Conservation (phyloP, 2,797 vertebrate species). For the Toxotes lorentzi region DNA sequence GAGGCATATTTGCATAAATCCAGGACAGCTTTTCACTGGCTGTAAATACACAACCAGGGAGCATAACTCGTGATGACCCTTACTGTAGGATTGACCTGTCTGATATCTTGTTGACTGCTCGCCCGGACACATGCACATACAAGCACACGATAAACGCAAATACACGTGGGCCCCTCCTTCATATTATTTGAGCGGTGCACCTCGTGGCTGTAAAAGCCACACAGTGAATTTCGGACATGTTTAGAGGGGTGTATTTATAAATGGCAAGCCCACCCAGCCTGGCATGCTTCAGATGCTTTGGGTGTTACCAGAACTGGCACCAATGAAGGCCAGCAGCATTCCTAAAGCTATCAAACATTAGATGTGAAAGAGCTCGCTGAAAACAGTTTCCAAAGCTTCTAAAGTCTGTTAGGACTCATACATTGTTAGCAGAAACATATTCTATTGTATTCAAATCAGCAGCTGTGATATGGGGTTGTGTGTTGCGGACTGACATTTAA, state of each 20-base stretch:
- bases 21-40: slow-evolving; percentile 34
- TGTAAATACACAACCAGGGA: slow-evolving; percentile 49
- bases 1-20: slow-evolving; percentile 43
- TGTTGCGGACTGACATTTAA: slow-evolving; percentile 29
- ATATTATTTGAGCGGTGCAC: slow-evolving; percentile 29
- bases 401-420: background rate
- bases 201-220: slow-evolving; percentile 44
- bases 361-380: slow-evolving; percentile 14
- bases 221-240: slow-evolving; percentile 70
- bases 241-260: slow-evolving; percentile 84
- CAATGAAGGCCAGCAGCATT: slow-evolving; percentile 76
- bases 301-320: slow-evolving; percentile 78
- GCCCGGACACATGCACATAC: slow-evolving; percentile 33
- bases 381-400: background rate
- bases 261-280: slow-evolving; percentile 73
- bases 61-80: slow-evolving; percentile 24
- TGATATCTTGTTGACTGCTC: slow-evolving; percentile 54
- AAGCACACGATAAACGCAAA: slow-evolving; percentile 45
- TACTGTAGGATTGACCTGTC: slow-evolving; percentile 26
- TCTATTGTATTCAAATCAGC: background rate
- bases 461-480: background rate
- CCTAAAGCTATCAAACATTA: slow-evolving; percentile 47
- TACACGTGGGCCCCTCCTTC: slow-evolving; percentile 16
- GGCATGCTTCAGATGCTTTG: slow-evolving; percentile 77
- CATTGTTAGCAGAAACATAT: background rate